phyloP scores from a whole-genome alignment of 2,113 vertebrate species.

The Morone saxatilis region DNA sequence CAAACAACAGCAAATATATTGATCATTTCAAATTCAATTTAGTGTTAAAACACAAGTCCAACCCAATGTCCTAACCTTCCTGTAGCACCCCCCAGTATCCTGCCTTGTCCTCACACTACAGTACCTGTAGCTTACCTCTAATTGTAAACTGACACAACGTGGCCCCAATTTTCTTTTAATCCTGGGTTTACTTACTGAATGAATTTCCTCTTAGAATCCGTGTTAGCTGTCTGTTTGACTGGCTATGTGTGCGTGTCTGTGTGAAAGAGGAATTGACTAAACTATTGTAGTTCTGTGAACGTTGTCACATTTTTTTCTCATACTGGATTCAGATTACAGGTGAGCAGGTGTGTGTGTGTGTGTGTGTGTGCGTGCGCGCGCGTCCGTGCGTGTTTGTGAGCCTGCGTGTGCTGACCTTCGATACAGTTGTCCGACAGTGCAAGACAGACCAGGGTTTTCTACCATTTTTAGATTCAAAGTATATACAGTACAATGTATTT shows the following conservation, averaged over 20 bases:
- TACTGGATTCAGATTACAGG: slow-evolving; percentile 23
- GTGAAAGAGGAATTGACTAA: not conserved
- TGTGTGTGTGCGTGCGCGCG: too few relatives aligned
- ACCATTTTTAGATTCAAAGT: slow-evolving; percentile 76
- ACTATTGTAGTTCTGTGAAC: slow-evolving; percentile 45
- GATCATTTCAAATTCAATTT: slow-evolving; percentile 19
- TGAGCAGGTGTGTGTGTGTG: not conserved
- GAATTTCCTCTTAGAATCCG: slow-evolving; percentile 29
- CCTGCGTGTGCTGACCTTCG: slow-evolving; percentile 24
- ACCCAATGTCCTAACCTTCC: not conserved
- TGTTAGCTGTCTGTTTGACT: slow-evolving; percentile 18
- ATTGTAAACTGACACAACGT: slow-evolving; percentile 39
- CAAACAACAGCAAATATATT: slow-evolving; percentile 14
- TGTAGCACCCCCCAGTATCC: slow-evolving; percentile 10
- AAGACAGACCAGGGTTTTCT: slow-evolving; percentile 76
- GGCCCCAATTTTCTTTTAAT: slow-evolving; percentile 32
- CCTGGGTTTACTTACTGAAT: slow-evolving; percentile 39
- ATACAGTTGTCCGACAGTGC: slow-evolving; percentile 57
- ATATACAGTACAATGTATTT: slow-evolving; percentile 76
- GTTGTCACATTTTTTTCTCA: slow-evolving; percentile 30
- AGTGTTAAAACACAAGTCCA: slow-evolving; percentile 13
- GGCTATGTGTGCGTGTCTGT: not conserved
- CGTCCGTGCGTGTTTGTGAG: not conserved
- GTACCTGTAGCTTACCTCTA: slow-evolving; percentile 33
- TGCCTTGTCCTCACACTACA: not conserved